A percentile compares a stretch with the other conserved stretches of the same genome.
phyloP scores from a whole-genome alignment of 2,113 vertebrate species.

The Ondatra zibethicus region DNA sequence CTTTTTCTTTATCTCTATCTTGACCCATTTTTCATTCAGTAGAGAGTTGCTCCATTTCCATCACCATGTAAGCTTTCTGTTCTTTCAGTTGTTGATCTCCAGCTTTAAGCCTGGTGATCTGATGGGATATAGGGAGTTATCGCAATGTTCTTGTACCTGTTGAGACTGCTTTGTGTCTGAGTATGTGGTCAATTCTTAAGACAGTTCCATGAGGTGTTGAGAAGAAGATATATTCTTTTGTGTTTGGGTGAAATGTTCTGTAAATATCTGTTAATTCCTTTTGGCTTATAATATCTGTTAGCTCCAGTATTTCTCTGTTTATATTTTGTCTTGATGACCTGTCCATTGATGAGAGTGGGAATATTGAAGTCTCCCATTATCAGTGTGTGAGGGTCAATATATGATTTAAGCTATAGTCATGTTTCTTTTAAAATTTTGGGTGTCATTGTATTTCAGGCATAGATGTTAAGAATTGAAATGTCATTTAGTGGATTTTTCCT shows the following conservation, averaged over 20 bases:
- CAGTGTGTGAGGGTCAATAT: neutral
- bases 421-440: neutral
- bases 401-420: neutral
- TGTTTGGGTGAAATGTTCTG: neutral
- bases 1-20: too few species aligned
- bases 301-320: too few species aligned
- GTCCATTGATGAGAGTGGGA: neutral
- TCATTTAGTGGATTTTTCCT: neutral
- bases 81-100: neutral
- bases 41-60: neutral
- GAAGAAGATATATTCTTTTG: neutral
- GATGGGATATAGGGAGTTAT: neutral
- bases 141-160: neutral
- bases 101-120: neutral
- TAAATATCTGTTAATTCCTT: neutral
- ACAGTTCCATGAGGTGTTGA: neutral
- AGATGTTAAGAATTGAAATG: neutral
- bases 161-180: neutral
- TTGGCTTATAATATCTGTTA: neutral
- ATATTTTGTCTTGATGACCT: neutral
- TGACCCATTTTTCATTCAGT: neutral
- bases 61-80: neutral
- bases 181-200: neutral
- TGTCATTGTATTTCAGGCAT: neutral
- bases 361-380: neutral